Evolutionary conservation across 92 coral and sea anemone genomes (phyloP).

Genomic region (Anthopleura xanthogrammica): DNA sequence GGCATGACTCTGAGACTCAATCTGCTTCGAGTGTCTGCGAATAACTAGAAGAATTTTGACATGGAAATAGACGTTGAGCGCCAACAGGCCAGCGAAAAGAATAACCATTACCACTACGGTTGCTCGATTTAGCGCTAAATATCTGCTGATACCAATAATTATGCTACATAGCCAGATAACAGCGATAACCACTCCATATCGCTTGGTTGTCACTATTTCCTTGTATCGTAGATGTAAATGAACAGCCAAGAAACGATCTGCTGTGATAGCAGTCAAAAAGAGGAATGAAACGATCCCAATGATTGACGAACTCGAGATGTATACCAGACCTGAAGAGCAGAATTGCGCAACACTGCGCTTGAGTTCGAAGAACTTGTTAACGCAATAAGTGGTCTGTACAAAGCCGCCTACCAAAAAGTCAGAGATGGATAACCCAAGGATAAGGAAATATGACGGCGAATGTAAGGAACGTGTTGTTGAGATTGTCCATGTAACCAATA

Average conservation of each 20-base stretch:
- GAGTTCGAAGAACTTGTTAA: conserved; percentile 12
- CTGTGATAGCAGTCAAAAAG: conserved; percentile 1
- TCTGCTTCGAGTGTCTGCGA: not conserved
- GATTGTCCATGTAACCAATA: not conserved
- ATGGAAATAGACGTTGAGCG: not conserved
- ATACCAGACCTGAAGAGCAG: not conserved
- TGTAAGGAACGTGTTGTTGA: conserved; percentile 1
- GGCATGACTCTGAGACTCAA: not conserved
- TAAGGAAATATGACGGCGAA: conserved; percentile 1
- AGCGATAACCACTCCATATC: not conserved
- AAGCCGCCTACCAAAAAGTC: not conserved
- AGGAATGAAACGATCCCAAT: not conserved
- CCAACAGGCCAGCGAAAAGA: not conserved
- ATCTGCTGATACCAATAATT: not conserved
- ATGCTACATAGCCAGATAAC: not conserved
- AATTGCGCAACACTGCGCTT: not conserved
- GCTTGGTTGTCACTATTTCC: not conserved
- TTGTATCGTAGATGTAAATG: not conserved
- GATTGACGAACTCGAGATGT: not conserved
- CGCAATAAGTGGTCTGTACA: conserved; percentile 10
- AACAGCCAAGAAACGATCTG: conserved; percentile 13
- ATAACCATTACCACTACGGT: not conserved
- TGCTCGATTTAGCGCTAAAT: not conserved
- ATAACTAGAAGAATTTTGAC: not conserved
- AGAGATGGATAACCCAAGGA: conserved; percentile 14